Conservation (phyloP, 2,888 invertebrate genomes). For the Perizoma flavofasciatum region DNA sequence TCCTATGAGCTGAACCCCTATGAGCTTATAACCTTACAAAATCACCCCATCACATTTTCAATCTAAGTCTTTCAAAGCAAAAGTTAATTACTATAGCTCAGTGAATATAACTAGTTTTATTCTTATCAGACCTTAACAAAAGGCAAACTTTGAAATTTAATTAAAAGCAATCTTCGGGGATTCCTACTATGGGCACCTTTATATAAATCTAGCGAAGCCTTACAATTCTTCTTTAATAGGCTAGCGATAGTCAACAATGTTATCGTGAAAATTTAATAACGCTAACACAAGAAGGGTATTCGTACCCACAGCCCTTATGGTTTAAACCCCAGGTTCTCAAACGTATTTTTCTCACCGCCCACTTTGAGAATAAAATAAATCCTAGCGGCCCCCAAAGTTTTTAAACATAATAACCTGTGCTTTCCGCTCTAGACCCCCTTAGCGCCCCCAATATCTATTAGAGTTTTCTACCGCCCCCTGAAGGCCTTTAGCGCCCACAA, state of each 20-base stretch:
- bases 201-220: constrained; percentile 58
- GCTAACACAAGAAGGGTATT: constrained; percentile 51
- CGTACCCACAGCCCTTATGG: constrained; percentile 38
- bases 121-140: constrained; percentile 38
- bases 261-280: constrained; percentile 72
- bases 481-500: too few relatives aligned
- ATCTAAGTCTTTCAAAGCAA: constrained; percentile 13
- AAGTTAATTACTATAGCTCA: constrained; percentile 25
- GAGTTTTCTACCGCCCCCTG: too few relatives aligned
- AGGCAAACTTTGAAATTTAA: constrained; percentile 55
- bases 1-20: neutral
- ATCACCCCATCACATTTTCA: constrained; percentile 21
- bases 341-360: too few relatives aligned
- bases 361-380: too few relatives aligned
- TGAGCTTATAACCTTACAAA: neutral
- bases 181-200: constrained; percentile 50
- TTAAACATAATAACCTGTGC: too few relatives aligned
- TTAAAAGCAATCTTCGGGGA: constrained; percentile 60
- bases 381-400: too few relatives aligned
- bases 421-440: too few relatives aligned
- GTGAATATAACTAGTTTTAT: constrained; percentile 34
- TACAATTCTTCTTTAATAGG: constrained; percentile 69
- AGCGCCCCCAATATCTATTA: too few relatives aligned
- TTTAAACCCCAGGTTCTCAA: too few relatives aligned
- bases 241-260: constrained; percentile 52